phyloP scores from a whole-genome alignment of 1,140 invertebrate species.

The Sminthurides bifidus region DNA sequence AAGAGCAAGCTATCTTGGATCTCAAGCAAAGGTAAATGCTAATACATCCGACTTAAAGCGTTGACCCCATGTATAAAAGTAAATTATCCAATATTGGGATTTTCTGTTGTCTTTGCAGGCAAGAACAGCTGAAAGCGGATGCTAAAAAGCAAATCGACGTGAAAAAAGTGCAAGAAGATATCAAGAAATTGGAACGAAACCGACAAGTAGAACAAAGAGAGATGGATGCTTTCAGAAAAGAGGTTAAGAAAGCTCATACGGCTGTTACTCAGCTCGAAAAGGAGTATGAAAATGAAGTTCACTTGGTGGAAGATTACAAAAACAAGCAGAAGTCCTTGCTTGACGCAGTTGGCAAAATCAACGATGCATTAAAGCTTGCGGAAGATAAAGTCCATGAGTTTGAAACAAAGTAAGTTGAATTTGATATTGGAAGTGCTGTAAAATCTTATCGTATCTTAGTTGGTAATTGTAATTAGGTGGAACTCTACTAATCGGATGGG shows the following conservation, averaged over 20 bases:
- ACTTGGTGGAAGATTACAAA: constrained; percentile 48
- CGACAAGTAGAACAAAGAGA: neutral
- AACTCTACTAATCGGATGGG: neutral
- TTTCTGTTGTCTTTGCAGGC: neutral
- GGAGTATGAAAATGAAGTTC: constrained; percentile 47
- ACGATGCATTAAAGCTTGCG: constrained; percentile 52
- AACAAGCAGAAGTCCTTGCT: constrained; percentile 31
- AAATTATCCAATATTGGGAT: neutral
- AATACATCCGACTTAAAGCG: neutral
- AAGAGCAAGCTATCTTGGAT: neutral
- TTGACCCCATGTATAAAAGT: neutral
- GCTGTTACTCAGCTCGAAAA: too few species aligned
- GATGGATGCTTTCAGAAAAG: neutral
- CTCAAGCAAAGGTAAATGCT: neutral
- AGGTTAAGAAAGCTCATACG: neutral
- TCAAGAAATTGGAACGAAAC: neutral
- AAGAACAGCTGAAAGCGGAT: neutral
- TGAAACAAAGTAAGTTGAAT: constrained; percentile 3
- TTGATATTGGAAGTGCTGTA: neutral
- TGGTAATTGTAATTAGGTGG: neutral
- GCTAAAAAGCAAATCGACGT: neutral
- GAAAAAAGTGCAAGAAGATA: neutral
- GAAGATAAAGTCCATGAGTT: constrained; percentile 43
- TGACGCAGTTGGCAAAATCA: constrained; percentile 52
- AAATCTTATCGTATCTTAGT: neutral